Evolutionary conservation across 2,113 vertebrate species (phyloP).

Genomic region (Proterorhinus semilunaris): DNA sequence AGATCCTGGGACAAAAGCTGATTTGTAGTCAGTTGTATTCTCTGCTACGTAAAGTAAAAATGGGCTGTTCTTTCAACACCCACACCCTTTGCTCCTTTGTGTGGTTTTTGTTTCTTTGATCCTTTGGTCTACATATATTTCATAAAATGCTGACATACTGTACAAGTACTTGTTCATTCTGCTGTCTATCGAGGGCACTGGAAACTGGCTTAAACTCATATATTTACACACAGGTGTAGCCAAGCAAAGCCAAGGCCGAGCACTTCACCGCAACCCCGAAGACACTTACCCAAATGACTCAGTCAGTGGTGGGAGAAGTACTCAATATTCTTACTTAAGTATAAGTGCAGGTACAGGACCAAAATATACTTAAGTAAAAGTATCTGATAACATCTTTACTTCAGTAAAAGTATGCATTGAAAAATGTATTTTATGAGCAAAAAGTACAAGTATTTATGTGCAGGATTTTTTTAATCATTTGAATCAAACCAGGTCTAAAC

Average conservation of each 20-base stretch:
- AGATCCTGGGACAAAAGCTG: not conserved
- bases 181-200: constrained; percentile 5
- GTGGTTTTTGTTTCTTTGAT: not conserved
- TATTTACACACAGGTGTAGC: constrained; percentile 1
- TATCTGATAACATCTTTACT: too few relatives aligned
- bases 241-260: not conserved
- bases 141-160: not conserved
- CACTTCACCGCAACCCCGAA: not conserved
- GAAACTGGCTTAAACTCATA: constrained; percentile 7
- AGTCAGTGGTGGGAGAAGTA: too few relatives aligned
- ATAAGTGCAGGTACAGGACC: too few relatives aligned
- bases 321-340: too few relatives aligned
- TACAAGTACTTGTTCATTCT: not conserved
- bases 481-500: too few relatives aligned
- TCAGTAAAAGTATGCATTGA: too few relatives aligned
- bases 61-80: not conserved
- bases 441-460: too few relatives aligned
- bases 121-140: not conserved
- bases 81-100: not conserved
- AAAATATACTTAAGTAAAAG: too few relatives aligned
- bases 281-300: not conserved
- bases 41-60: constrained; percentile 9
- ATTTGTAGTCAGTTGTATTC: constrained; percentile 3
- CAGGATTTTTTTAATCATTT: too few relatives aligned
- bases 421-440: too few relatives aligned